These are phyloP conservation scores for Microhierax caerulescens DNA, from an alignment of 2,797 vertebrate species.

Conservation along the genomic window DNA sequence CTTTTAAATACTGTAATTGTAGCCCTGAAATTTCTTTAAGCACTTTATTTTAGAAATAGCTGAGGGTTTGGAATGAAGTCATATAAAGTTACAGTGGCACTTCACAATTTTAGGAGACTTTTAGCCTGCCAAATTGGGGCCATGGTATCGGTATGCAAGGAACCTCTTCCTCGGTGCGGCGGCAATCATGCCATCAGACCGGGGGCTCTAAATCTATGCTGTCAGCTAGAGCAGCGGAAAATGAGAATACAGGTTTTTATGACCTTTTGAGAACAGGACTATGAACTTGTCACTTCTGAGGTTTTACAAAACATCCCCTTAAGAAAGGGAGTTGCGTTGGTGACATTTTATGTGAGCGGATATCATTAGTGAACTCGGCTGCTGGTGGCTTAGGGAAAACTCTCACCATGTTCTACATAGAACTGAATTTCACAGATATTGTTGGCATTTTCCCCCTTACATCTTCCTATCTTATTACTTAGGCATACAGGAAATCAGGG, in stretches of 20 bases:
- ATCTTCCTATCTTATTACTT: neutral
- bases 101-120: conserved; percentile 58
- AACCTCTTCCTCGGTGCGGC: neutral
- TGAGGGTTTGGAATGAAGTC: conserved; percentile 22
- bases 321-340: neutral
- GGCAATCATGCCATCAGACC: neutral
- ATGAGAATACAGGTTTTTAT: conserved; percentile 50
- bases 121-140: conserved; percentile 53
- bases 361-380: neutral
- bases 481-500: neutral
- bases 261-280: neutral
- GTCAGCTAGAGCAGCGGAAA: conserved; percentile 14
- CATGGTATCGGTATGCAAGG: neutral
- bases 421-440: neutral
- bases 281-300: conserved; percentile 34
- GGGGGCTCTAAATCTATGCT: conserved; percentile 57
- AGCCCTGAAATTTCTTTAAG: conserved; percentile 53
- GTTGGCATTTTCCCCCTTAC: neutral
- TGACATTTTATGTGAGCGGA: conserved; percentile 5
- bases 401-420: accelerated
- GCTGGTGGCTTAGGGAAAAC: neutral
- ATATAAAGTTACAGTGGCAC: conserved; percentile 65
- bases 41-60: conserved; percentile 44
- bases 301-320: conserved; percentile 31
- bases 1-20: conserved; percentile 51